Evolutionary conservation across 2,113 vertebrate genomes (phyloP).

Genomic region (Ursus arctos): DNA sequence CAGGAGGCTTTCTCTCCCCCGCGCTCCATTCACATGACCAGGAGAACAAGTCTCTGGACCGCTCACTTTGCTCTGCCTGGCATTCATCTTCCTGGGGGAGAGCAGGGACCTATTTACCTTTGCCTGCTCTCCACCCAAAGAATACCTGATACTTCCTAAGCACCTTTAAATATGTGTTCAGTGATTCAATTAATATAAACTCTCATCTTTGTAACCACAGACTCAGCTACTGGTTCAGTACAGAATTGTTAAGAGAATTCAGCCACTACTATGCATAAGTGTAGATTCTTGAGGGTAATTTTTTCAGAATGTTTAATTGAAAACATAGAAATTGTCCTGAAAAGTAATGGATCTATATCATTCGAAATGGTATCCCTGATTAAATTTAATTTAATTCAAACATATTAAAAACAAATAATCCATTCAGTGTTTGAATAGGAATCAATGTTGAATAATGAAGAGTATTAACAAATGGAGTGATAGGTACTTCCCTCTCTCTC

Average conservation of each 20-base stretch:
- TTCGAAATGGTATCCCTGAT: background rate
- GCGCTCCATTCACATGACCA: rapidly evolving
- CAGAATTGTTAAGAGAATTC: background rate
- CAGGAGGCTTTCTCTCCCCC: too few relatives aligned
- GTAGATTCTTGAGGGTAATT: background rate
- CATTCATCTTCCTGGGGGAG: rapidly evolving
- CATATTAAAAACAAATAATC: background rate
- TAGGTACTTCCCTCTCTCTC: too few relatives aligned
- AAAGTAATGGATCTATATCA: background rate
- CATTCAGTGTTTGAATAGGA: background rate
- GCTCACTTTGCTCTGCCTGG: rapidly evolving
- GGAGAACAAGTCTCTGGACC: rapidly evolving
- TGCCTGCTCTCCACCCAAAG: too few relatives aligned
- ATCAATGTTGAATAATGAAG: background rate
- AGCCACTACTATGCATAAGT: too few relatives aligned
- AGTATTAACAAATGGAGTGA: background rate
- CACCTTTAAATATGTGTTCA: too few relatives aligned
- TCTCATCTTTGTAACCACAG: background rate
- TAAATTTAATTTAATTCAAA: background rate
- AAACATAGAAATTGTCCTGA: background rate
- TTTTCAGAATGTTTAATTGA: background rate
- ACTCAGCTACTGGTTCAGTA: background rate
- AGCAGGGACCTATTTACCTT: background rate
- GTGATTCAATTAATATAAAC: background rate
- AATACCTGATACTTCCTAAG: background rate